Base-by-base conservation (phyloP, 2,113 vertebrate species). In the Hirundichthys speculiger region DNA sequence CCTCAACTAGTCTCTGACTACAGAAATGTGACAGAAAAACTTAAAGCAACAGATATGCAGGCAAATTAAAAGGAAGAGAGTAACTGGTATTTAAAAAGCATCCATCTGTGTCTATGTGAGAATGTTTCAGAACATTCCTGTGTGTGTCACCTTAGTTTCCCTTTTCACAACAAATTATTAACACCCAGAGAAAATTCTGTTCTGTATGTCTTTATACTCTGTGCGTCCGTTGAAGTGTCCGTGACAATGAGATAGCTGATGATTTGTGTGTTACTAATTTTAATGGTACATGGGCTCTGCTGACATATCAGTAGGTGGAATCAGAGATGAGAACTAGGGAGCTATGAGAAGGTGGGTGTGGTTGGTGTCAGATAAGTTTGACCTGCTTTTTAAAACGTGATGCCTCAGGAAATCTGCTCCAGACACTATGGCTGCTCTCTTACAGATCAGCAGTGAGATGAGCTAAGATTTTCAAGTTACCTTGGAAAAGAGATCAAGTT, bases 241-340 rank as follows among this genome's bases (percentile, higher is more conserved):
- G 48, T 64, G 64, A 82, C 79, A 83, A 75, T 80, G 55, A 73
- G 47, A 64, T 73, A 47, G 47, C 71, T 47, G 38, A 24, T 89
- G 80, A 84, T 86, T 81, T 86, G 82, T 79, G 79, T 58, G 75
- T 55, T 69, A 19, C 86, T 83, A 80, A 86, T 68, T 84, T 86
- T 78, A 56, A 73, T 48, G 21, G 66, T 60, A 67, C 73, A 57
- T 14, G 12, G 20, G 38, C 70, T 60, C 64, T 77, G 64, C 75
- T 79, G 67, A 84, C 68, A 72, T 69, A 57, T 69, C 72, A 54
- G 62, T 27, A 47, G 55, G 64, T 61, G 71, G 43, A 45, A 84
- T 48, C 53, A 34, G 75, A 77, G 68, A 71, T 43, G 40, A 79
- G 62, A 74, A 40, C 38, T 48, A 53, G 49, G 41, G 45, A 40